Percentiles rank a stretch among this genome's conserved stretches.
Conservation (phyloP, 2,888 invertebrate species). For the Oxystoma pomonae region DNA sequence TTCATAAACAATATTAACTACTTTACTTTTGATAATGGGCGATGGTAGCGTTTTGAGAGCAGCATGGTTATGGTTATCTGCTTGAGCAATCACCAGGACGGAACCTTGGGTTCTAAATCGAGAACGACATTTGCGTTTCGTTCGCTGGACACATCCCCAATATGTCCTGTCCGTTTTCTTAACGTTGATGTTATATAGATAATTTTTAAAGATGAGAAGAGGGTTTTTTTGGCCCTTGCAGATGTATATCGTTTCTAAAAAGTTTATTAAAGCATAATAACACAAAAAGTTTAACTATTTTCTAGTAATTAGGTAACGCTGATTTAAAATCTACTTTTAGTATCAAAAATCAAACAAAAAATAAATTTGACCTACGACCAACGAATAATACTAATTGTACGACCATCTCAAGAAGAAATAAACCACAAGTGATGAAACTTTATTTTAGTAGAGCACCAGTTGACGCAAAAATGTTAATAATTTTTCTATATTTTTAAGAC, state of each 20-base stretch:
- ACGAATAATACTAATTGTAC: too few relatives aligned
- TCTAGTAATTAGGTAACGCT: too few relatives aligned
- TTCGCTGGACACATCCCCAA: conserved; percentile 17
- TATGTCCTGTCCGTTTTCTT: conserved; percentile 16
- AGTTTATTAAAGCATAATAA: too few relatives aligned
- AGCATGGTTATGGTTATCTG: neutral
- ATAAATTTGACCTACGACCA: too few relatives aligned
- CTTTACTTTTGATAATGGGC: neutral
- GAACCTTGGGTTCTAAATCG: conserved; percentile 31
- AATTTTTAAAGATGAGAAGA: conserved; percentile 15
- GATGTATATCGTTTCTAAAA: conserved; percentile 34
- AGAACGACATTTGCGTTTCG: conserved; percentile 33
- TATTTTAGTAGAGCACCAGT: too few relatives aligned
- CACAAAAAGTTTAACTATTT: too few relatives aligned
- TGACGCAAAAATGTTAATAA: too few relatives aligned
- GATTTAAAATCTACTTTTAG: too few relatives aligned
- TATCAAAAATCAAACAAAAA: too few relatives aligned
- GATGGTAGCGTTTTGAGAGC: neutral
- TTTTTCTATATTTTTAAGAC: too few relatives aligned
- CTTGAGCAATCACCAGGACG: neutral
- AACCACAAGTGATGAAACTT: too few relatives aligned
- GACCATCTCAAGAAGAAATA: too few relatives aligned
- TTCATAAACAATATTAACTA: neutral
- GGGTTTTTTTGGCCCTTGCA: conserved; percentile 29
- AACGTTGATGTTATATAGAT: conserved; percentile 13